phyloP scores from a whole-genome alignment of 2,888 invertebrate species.

The Drosophila mulleri region DNA sequence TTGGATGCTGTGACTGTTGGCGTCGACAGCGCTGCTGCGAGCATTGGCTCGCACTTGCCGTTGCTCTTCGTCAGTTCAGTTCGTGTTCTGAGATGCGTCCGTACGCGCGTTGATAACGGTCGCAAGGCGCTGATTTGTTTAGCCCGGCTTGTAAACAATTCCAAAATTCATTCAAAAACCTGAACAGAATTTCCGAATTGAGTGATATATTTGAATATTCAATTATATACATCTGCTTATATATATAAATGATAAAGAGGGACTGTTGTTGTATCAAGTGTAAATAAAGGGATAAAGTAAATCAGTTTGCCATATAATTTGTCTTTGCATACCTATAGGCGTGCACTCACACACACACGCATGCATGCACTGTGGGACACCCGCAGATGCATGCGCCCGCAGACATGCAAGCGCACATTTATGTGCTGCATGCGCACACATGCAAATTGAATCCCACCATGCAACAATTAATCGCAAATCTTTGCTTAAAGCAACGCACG shows the following conservation, averaged over 20 bases:
- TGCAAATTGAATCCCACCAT: slow-evolving; percentile 73
- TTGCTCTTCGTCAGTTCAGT: slow-evolving; percentile 68
- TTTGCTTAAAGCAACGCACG: slow-evolving; percentile 69
- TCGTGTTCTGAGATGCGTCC: slow-evolving; percentile 83
- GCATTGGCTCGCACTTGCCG: slow-evolving; percentile 38
- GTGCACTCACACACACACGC: slow-evolving; percentile 30
- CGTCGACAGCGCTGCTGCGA: slow-evolving; percentile 53
- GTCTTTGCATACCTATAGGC: slow-evolving; percentile 58
- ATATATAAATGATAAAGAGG: not conserved
- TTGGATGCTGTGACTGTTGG: slow-evolving; percentile 58
- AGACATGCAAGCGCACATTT: slow-evolving; percentile 9
- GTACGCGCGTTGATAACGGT: slow-evolving; percentile 77
- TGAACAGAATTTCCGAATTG: not conserved
- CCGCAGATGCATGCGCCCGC: slow-evolving; percentile 16
- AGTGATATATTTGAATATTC: not conserved
- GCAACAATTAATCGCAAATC: slow-evolving; percentile 83
- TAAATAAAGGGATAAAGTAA: slow-evolving; percentile 5
- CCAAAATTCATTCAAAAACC: slow-evolving; percentile 14
- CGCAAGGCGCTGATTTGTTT: slow-evolving; percentile 38
- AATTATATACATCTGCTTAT: not conserved
- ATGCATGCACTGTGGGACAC: slow-evolving; percentile 9
- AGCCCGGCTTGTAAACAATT: slow-evolving; percentile 55
- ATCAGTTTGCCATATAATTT: slow-evolving; percentile 6
- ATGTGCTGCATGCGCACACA: slow-evolving; percentile 23
- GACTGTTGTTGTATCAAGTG: slow-evolving; percentile 9